Evolutionary conservation across 2,888 invertebrate species (phyloP), one percentile per base, ranked within the genome.

Genomic region (Heterodera filipjevi): DNA sequence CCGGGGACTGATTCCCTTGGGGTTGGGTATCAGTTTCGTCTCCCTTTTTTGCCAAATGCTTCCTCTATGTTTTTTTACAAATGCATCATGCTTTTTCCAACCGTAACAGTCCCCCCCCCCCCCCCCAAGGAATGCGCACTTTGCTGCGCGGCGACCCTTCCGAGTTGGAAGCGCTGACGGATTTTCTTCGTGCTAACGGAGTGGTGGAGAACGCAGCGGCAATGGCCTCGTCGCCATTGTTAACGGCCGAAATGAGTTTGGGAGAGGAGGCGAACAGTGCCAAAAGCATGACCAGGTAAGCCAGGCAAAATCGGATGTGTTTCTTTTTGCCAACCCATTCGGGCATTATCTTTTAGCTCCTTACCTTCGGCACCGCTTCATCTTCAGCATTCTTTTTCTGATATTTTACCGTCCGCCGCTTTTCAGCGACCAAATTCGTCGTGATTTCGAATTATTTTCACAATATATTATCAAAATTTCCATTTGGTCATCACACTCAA

Each of bases 121-220:
- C 33, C 19, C 22, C 33, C 78, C 66, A 71, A 84, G 84, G 81
- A 77, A 84, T 84, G 81, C 76, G 78, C 16, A 80, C 76, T n/a
- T 73, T 84, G 46, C 75, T 85, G 27, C 77, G 84, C 19, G 83
- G 78, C n/a, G 83, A 84, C 30, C 78, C 77, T 30, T 81, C 82
- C 22, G 85, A 85, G 59, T 79, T 83, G 72, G 81, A 77, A 49
- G 81, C 79, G 16, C 77, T 85, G 44, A 75, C 75, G 71, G 77
- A 81, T 27, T 85, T 83, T 68, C 73, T 85, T 33, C 72, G 71
- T 35, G 77, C 81, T 39, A 84, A 85, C 73, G 82, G 82, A 35
- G 77, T 84, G 39, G 78, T 79, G 3, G 84, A 85, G 70, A 82
- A 81, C 71, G 80, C 82, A n/a, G 82, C 81, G 53, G 76, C 44